phyloP scores from a whole-genome alignment of 2,113 vertebrate genomes.

The Vireo altiloquus region DNA sequence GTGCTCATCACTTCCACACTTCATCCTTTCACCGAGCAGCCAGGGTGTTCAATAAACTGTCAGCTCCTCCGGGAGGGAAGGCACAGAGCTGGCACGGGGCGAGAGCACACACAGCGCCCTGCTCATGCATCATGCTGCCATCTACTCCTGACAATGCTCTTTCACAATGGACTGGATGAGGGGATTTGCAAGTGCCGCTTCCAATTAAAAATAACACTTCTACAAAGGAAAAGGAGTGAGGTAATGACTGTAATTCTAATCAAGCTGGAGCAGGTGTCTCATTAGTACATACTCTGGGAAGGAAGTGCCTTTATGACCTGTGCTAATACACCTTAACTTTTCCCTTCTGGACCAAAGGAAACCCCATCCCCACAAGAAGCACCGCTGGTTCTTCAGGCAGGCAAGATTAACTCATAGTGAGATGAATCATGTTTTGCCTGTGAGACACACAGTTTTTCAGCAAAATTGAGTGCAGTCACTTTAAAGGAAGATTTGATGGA shows the following conservation, averaged over 20 bases:
- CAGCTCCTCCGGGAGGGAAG: background rate
- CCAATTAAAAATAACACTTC: conserved; percentile 44
- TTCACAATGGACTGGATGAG: background rate
- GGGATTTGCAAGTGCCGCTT: background rate
- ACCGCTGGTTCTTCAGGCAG: background rate
- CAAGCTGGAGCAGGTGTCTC: background rate
- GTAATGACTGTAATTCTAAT: background rate
- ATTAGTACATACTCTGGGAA: background rate
- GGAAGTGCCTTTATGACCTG: background rate
- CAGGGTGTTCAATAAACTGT: background rate
- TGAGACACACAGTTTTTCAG: background rate
- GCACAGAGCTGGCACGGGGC: accelerated
- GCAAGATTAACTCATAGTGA: background rate
- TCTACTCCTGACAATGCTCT: background rate
- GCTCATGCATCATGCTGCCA: background rate
- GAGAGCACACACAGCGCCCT: background rate
- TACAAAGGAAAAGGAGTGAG: background rate
- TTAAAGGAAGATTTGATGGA: background rate
- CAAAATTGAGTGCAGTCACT: background rate
- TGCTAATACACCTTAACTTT: background rate
- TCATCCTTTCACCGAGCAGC: background rate
- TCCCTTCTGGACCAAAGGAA: background rate
- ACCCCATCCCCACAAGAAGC: background rate
- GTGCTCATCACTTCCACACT: background rate
- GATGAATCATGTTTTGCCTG: background rate